Base-by-base conservation (phyloP, 2,797 vertebrate genomes). In the Sciurus vulgaris region DNA sequence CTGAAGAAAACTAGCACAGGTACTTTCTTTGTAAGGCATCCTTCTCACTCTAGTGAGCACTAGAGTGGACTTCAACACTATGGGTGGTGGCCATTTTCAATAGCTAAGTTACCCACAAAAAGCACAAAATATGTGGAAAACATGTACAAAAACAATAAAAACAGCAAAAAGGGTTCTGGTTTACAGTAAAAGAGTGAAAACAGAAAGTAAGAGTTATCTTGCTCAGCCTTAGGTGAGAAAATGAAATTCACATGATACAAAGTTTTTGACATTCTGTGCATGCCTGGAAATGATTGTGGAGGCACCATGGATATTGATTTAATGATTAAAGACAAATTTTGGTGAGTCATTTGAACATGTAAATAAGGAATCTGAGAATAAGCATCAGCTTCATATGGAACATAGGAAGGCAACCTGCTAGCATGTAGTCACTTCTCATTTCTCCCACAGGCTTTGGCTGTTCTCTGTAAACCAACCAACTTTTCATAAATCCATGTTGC, bases 381-480 rank as follows among this genome's bases (percentile, higher is more conserved):
- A 81, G 14, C 13, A 76, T 63, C 7, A 1, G 30, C 10, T 26
- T 7, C 24, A 38, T 35, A 12, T 49, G 54, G n/a, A 47, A n/a
- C 14, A 33, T 9, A 44, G 1, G 49, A 11, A 56, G 17, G 20
- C 8, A 35, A 17, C 0, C 1, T n/a, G 15, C 15, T 26, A 44
- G n/a, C 9, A 20, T 14, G 28, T 18, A 77, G 13, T 7, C 35
- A 0, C 28, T 79, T 22, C 15, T 3, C 6, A 3, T 63, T 47
- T 74, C 49, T 84, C 41, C 26, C 24, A 54, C 33, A 30, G 24
- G 9, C 47, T 28, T n/a, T 38, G 3, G 65, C 33, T 77, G 6
- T 33, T 5, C 12, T 28, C 0, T 30, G 8, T 7, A 87, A 54
- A n/a, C 51, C 24, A 76, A 30, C n/a, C 41, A 33, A 51, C 18